A percentile compares a stretch with the other conserved stretches of the same genome.
Evolutionary conservation across 2,888 invertebrate species (phyloP).

Genomic region (Calliopum simillimum): DNA sequence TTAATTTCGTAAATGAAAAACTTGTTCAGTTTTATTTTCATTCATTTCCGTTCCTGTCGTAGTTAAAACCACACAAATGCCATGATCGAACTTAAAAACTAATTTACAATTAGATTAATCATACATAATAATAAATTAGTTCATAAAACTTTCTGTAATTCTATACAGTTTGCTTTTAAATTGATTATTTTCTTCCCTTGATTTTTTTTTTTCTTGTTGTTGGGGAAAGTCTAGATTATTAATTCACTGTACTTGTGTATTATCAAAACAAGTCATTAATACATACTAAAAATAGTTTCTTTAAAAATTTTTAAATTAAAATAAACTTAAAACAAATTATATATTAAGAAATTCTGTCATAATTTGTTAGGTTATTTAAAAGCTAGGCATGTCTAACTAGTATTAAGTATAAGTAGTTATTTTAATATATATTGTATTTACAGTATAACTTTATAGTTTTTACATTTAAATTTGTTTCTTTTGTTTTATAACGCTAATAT

Average conservation of each 20-base stretch:
- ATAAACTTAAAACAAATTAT: slow-evolving; percentile 22
- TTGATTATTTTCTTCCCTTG: slow-evolving; percentile 5
- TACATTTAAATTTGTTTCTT: slow-evolving; percentile 20
- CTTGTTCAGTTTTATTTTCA: slow-evolving; percentile 22
- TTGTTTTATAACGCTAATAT: slow-evolving; percentile 1
- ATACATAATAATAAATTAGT: slow-evolving; percentile 6
- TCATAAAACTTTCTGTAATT: slow-evolving; percentile 15
- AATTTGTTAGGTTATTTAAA: slow-evolving; percentile 15
- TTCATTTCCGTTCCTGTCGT: slow-evolving; percentile 22
- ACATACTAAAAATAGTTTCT: neutral
- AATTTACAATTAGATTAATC: slow-evolving; percentile 28
- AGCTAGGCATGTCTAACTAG: slow-evolving; percentile 23
- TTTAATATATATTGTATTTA: slow-evolving; percentile 20
- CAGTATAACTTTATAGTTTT: slow-evolving; percentile 16
- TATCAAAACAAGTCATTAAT: neutral
- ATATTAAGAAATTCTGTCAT: slow-evolving; percentile 19
- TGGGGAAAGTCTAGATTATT: slow-evolving; percentile 9
- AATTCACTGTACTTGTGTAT: neutral
- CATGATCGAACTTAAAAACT: neutral
- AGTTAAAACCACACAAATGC: slow-evolving; percentile 14
- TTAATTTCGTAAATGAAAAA: slow-evolving; percentile 44
- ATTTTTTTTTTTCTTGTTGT: slow-evolving; percentile 1
- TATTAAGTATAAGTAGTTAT: slow-evolving; percentile 10
- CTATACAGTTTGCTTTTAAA: slow-evolving; percentile 19
- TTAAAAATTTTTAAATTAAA: neutral